These are phyloP conservation scores for Chanos chanos DNA, from an alignment of 2,797 vertebrate genomes.

Conservation along the genomic window DNA sequence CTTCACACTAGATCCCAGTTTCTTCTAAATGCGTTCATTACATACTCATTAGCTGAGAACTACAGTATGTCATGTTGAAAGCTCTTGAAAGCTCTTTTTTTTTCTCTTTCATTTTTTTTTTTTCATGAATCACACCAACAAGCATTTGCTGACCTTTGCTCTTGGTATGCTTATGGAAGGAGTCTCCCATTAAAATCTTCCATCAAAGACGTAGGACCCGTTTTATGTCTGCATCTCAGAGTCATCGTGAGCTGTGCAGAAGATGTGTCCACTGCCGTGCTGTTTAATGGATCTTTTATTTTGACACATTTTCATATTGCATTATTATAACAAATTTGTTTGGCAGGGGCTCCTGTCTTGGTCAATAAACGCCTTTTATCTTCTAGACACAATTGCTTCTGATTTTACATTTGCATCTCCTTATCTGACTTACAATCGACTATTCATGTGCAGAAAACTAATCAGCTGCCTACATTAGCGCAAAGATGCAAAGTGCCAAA, in stretches of 20 bases:
- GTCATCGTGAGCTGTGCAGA: slow-evolving; percentile 23
- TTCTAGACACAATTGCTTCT: not conserved
- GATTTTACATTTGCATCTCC: not conserved
- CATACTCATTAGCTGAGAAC: slow-evolving; percentile 23
- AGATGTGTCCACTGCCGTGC: slow-evolving; percentile 21
- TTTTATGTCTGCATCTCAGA: not conserved
- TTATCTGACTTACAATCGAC: too few species aligned
- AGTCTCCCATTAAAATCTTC: slow-evolving; percentile 6
- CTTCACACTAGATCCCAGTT: not conserved
- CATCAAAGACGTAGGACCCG: not conserved
- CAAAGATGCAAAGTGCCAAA: too few species aligned
- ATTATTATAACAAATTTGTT: slow-evolving; percentile 43
- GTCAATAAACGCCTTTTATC: slow-evolving; percentile 24
- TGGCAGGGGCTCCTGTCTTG: slow-evolving; percentile 25
- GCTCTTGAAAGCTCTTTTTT: not conserved
- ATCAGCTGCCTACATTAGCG: too few species aligned
- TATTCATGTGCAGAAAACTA: too few species aligned
- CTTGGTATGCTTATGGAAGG: not conserved
- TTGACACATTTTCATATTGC: slow-evolving; percentile 38
- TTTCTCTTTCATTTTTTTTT: not conserved
- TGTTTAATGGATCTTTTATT: slow-evolving; percentile 47
- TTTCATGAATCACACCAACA: not conserved
- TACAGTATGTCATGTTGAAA: not conserved
- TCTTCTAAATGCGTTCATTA: slow-evolving; percentile 21
- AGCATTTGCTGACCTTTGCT: slow-evolving; percentile 22